A percentile compares a stretch with the other conserved stretches of the same genome.
Evolutionary conservation across 2,113 vertebrate genomes (phyloP).

Genomic region (Saguinus imperator): DNA sequence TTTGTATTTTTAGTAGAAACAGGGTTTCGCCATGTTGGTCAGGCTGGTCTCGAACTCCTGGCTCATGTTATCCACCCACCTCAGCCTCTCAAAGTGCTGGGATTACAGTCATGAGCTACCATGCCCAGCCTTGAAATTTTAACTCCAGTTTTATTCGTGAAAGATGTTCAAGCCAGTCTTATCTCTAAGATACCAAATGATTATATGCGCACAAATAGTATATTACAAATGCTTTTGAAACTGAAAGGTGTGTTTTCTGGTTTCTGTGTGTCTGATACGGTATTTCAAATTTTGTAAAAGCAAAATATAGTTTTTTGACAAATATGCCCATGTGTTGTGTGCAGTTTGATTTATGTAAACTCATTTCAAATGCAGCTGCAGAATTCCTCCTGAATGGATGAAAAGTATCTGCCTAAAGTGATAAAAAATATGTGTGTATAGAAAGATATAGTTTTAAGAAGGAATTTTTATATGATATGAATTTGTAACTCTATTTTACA

Average conservation of each 20-base stretch:
- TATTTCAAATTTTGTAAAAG: neutral
- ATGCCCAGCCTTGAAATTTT: neutral
- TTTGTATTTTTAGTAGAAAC: neutral
- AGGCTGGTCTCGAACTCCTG: neutral
- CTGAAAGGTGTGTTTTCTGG: neutral
- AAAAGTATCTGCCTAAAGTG: constrained; percentile 56
- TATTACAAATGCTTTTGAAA: neutral
- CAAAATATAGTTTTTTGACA: constrained; percentile 30
- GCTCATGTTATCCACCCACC: neutral
- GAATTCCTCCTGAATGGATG: constrained; percentile 48
- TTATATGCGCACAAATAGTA: neutral
- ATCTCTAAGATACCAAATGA: neutral
- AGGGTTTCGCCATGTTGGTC: neutral
- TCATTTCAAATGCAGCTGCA: constrained; percentile 50
- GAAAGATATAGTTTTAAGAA: neutral
- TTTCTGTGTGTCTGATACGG: neutral
- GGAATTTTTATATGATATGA: neutral
- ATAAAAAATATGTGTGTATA: constrained; percentile 7
- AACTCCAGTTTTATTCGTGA: neutral
- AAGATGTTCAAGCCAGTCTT: neutral
- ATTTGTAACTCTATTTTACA: constrained; percentile 55
- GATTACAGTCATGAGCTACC: neutral
- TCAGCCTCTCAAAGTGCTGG: neutral
- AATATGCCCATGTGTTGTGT: neutral
- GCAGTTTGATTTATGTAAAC: constrained; percentile 65